Evolutionary conservation across 1,140 invertebrate species (phyloP), one percentile per base, ranked within the genome.

Genomic region (Ceratina japonica): DNA sequence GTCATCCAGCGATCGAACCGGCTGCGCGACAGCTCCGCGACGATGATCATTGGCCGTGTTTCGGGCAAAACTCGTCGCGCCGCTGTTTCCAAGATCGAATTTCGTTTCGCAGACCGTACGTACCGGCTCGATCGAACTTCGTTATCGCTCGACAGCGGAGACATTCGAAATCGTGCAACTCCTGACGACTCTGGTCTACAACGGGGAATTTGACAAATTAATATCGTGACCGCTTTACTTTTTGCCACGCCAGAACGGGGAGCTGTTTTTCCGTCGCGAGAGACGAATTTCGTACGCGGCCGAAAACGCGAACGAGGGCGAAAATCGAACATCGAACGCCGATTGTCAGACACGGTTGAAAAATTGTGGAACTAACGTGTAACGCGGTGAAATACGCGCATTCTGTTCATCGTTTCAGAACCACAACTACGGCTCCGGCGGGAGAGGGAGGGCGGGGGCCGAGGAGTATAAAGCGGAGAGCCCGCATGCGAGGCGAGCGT

Each of bases 1-100:
- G 62, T 83, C 76, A 70, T 27, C 20, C 18, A 54, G 52, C 44
- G 64, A 83, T 69, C 75, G 74, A 74, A 37, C 69, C 65, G 59
- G 20, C 22, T 44, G 37, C 37, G 37, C 37, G 37, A 44, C 22
- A 16, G 59, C 24, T 70, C 75, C 37, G 52, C 31, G 37, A 54
- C 24, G 51, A 75, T 72, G 62, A 74, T 79, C 56, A 56, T 52
- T 27, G 44, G 12, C 4, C 7, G 7, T 15, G 54, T 52, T 31
- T 31, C 7, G 37, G n/a, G 52, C 37, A 44, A 44, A 54, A 44
- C 18, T 4, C 15, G 27, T 44, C 49, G 31, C 2, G 15, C 10
- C 20, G 51, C 37, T 44, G 37, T 16, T 56, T 49, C 54, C 49
- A 49, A n/a, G 31, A 65, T 56, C 31, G 31, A 31, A 31, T 63